Evolutionary conservation across 2,113 vertebrate species (phyloP), one percentile per base, ranked within the genome.

Genomic region (Trachemys scripta): DNA sequence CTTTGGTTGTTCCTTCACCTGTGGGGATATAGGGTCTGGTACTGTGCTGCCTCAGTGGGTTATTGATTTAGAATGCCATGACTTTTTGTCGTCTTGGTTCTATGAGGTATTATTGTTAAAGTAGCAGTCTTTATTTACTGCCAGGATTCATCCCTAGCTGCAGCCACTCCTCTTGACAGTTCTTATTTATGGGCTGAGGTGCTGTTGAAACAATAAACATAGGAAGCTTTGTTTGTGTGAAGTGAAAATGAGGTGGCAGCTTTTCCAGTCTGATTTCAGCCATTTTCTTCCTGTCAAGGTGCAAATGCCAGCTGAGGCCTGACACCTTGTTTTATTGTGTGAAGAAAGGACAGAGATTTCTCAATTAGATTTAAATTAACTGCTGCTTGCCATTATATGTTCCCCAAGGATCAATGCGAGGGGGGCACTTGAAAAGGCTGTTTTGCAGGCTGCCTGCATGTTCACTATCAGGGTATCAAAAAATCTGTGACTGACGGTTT

Each of bases 281-380:
- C 80, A 81, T 96, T 98, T 97, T 97, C 96, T 93, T 89, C 90
- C 91, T 94, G 93, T 91, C 90, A 85, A 95, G 88, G 93, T 84
- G 87, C 82, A 91, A 98, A 95, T 0, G 31, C 97, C 98, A 98
- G 98, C 97, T 98, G 98, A 98, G 98, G 97, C 97, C 97, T 47
- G 14, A 96, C 95, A 98, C 95, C 97, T 98, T 95, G 59, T 95
- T 98, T 98, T 96, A 98, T 98, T 98, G 97, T 98, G 92, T 90
- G 93, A 97, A 95, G 95, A 97, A 95, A 95, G 97, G 96, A 96
- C 95, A 97, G 97, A 96, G 79, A 97, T 98, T 98, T 98, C 98
- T 98, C 97, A 98, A 98, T 98, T 97, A 98, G 95, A 97, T 98
- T 98, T 97, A 97, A 98, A 99, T 99, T 98, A 98, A 98, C 98